Percentiles rank a stretch among this genome's conserved stretches.
These are phyloP conservation scores for Climacteris rufus DNA, from an alignment of 2,113 vertebrate genomes.

Conservation along the genomic window DNA sequence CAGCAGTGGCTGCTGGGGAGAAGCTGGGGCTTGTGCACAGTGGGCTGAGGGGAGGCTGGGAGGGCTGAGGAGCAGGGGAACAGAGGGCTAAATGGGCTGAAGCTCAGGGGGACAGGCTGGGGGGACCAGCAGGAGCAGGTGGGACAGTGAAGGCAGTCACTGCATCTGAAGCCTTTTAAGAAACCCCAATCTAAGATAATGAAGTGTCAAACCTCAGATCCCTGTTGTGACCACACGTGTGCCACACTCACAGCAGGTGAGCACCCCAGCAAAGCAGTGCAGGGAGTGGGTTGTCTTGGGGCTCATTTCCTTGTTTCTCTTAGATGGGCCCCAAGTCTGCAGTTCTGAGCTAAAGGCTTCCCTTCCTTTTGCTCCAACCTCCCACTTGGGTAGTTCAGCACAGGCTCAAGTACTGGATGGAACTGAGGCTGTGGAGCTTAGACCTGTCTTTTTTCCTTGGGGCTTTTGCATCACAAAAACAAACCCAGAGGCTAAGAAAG, in stretches of 20 bases:
- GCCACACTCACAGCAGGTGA: fast-evolving
- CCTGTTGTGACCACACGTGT: fast-evolving
- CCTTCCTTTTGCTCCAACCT: neutral
- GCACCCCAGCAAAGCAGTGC: neutral
- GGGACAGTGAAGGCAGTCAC: fast-evolving
- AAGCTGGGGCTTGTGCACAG: fast-evolving
- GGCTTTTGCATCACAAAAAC: neutral
- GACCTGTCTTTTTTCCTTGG: neutral
- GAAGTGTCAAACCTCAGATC: neutral
- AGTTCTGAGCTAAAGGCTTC: neutral
- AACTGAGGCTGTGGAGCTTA: neutral
- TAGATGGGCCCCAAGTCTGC: neutral
- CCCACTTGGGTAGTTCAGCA: neutral
- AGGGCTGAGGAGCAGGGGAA: neutral
- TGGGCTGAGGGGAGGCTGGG: neutral
- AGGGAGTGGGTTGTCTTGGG: neutral
- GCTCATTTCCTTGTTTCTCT: neutral
- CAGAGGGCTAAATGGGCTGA: neutral
- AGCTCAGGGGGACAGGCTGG: neutral
- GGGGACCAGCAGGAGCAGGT: fast-evolving
- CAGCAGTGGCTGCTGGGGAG: neutral
- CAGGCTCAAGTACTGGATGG: neutral
- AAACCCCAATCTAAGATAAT: fast-evolving
- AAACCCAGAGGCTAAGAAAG: neutral
- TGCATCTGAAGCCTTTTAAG: neutral